Evolutionary conservation across 2,113 vertebrate species (phyloP).

Genomic region (Istiophorus platypterus): DNA sequence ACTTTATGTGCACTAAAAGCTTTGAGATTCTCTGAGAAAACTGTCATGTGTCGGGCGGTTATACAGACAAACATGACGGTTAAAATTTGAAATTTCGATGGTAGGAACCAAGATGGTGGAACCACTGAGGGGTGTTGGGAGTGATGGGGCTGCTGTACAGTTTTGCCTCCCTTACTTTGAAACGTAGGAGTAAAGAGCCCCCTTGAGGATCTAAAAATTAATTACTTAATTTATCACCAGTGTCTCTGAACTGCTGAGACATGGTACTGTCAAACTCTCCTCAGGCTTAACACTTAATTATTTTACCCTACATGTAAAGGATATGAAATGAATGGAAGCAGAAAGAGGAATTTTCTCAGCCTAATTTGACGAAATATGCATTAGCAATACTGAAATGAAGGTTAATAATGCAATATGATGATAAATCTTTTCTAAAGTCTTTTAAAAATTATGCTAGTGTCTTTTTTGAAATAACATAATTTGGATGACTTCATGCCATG

Average conservation of each 20-base stretch:
- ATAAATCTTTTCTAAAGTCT: background rate
- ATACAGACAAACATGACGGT: slow-evolving; percentile 32
- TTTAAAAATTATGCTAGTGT: background rate
- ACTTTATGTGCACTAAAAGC: background rate
- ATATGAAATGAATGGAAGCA: background rate
- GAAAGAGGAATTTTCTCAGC: background rate
- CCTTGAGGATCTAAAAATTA: slow-evolving; percentile 72
- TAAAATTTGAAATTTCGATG: slow-evolving; percentile 56
- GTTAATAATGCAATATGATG: background rate
- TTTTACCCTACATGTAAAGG: background rate
- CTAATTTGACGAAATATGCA: background rate
- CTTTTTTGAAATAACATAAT: background rate
- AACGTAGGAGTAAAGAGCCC: slow-evolving; percentile 75
- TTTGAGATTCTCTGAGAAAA: background rate
- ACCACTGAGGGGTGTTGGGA: slow-evolving; percentile 38
- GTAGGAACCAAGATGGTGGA: slow-evolving; percentile 78
- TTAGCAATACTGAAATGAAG: background rate
- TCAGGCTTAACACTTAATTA: background rate
- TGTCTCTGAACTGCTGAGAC: background rate
- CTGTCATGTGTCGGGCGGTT: background rate
- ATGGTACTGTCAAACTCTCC: background rate
- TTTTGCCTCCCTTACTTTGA: slow-evolving; percentile 26
- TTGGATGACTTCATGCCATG: background rate
- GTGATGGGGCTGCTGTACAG: slow-evolving; percentile 33
- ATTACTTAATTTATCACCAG: slow-evolving; percentile 10